These are phyloP conservation scores for Myotis myotis DNA, from an alignment of 2,797 vertebrate species.

Conservation along the genomic window DNA sequence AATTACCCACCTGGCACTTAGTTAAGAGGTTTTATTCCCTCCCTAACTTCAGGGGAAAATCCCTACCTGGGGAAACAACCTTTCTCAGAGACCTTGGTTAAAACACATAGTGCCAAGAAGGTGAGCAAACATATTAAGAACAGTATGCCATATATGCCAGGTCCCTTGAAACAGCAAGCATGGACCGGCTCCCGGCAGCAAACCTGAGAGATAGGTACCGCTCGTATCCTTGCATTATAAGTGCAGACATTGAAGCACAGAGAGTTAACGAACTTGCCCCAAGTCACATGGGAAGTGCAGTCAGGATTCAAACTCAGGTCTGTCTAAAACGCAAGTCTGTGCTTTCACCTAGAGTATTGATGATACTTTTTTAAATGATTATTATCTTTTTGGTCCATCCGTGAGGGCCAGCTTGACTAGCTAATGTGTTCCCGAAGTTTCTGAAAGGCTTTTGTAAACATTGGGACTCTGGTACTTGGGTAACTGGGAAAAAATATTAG, in stretches of 20 bases:
- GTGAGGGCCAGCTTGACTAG: not conserved
- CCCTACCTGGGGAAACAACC: too few species aligned
- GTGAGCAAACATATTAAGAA: too few species aligned
- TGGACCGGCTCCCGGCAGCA: too few species aligned
- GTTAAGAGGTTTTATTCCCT: too few species aligned
- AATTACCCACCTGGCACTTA: too few species aligned
- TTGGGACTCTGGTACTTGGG: not conserved
- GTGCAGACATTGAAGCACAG: not conserved
- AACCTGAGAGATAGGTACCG: not conserved
- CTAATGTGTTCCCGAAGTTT: constrained; percentile 11
- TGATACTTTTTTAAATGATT: not conserved
- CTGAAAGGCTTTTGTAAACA: constrained; percentile 28
- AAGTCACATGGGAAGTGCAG: not conserved
- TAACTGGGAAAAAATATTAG: not conserved
- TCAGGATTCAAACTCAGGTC: not conserved
- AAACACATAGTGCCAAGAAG: too few species aligned
- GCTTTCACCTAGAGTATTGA: not conserved
- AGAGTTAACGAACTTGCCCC: not conserved
- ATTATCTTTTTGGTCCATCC: not conserved
- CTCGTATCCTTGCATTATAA: not conserved
- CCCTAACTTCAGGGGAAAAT: too few species aligned
- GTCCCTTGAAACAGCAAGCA: too few species aligned
- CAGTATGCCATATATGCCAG: too few species aligned
- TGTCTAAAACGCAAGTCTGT: not conserved
- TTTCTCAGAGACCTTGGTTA: too few species aligned